A percentile compares a stretch with the other conserved stretches of the same genome.
phyloP scores from a whole-genome alignment of 2,113 vertebrate species.

The Xiphophorus maculatus region DNA sequence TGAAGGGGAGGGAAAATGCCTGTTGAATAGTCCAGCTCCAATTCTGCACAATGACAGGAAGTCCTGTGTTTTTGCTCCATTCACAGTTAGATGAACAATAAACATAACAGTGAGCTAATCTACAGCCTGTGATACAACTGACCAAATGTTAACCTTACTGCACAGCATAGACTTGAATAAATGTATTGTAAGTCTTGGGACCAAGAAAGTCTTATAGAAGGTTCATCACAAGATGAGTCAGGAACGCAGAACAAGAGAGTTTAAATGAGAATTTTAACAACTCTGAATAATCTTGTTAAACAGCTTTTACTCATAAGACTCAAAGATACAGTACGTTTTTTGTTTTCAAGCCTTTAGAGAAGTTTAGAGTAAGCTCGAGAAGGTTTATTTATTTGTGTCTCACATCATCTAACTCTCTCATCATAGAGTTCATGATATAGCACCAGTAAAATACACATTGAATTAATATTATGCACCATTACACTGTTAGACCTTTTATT shows the following conservation, averaged over 20 bases:
- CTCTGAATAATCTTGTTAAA: background rate
- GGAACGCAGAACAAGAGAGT: conserved; percentile 21
- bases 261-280: background rate
- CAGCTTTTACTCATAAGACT: background rate
- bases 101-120: conserved; percentile 60
- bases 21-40: conserved; percentile 50
- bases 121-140: conserved; percentile 9
- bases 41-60: conserved; percentile 71
- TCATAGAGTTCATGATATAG: background rate
- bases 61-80: conserved; percentile 48
- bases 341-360: background rate
- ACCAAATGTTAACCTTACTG: conserved; percentile 8
- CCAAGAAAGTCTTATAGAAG: conserved; percentile 17
- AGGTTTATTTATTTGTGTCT: background rate
- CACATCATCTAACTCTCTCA: background rate
- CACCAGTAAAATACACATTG: background rate
- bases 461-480: background rate
- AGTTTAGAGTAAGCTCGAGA: background rate
- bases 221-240: background rate
- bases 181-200: conserved; percentile 5
- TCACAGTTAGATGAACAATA: conserved; percentile 67
- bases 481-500: too few species aligned
- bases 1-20: conserved; percentile 10
- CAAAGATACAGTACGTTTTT: background rate
- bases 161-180: conserved; percentile 22